phyloP scores from a whole-genome alignment of 2,797 vertebrate species.

The Ptychadena robeensis region DNA sequence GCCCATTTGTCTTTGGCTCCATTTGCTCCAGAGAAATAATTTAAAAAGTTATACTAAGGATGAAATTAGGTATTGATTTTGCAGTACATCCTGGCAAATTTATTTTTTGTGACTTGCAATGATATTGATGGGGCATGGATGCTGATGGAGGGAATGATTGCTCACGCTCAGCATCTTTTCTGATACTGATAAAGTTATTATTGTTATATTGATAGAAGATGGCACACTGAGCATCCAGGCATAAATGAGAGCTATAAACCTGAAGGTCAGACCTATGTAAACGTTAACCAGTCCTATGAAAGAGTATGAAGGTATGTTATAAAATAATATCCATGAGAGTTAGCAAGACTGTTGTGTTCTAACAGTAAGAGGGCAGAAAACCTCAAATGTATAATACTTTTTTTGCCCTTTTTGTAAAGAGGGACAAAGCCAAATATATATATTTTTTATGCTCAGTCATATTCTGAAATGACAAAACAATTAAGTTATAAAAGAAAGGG shows the following conservation, averaged over 20 bases:
- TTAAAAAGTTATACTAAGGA: slow-evolving; percentile 57
- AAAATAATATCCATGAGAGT: background rate
- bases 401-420: background rate
- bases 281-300: slow-evolving; percentile 17
- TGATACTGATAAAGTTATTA: slow-evolving; percentile 60
- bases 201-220: slow-evolving; percentile 56
- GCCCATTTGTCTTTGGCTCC: slow-evolving; percentile 35
- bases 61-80: slow-evolving; percentile 62
- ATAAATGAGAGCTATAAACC: slow-evolving; percentile 53
- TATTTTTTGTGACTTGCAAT: slow-evolving; percentile 51
- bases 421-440: background rate
- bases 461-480: background rate
- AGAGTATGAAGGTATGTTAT: background rate
- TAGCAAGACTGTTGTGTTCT: background rate
- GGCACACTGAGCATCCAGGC: background rate
- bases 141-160: slow-evolving; percentile 54
- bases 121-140: slow-evolving; percentile 57
- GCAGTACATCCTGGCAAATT: slow-evolving; percentile 48
- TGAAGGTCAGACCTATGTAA: slow-evolving; percentile 49
- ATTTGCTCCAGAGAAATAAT: slow-evolving; percentile 48
- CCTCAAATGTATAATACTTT: background rate
- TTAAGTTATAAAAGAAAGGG: background rate
- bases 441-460: background rate
- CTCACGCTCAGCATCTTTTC: slow-evolving; percentile 41
- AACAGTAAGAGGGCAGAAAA: background rate